Percentiles rank a stretch among this genome's conserved stretches.
Evolutionary conservation across 2,113 vertebrate species (phyloP).

Genomic region (Serinus canaria): DNA sequence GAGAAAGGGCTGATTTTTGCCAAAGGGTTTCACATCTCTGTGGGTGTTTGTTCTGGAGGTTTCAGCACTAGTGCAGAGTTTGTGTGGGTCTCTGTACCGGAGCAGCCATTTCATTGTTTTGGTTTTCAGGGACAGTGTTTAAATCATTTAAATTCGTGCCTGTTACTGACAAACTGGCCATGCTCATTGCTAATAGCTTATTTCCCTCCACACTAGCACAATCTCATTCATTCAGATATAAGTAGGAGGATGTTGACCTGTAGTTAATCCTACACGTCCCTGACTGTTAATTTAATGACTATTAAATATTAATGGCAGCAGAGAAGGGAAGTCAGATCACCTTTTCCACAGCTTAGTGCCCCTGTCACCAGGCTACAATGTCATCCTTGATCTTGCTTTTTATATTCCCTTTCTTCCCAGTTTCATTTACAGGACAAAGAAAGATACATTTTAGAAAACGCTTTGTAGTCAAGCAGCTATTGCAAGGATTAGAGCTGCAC

Average conservation of each 20-base stretch:
- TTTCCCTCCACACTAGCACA: neutral
- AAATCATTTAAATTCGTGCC: neutral
- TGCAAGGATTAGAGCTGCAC: neutral
- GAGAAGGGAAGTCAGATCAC: constrained; percentile 42
- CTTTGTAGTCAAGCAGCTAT: neutral
- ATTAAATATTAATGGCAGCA: constrained; percentile 59
- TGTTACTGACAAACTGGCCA: neutral
- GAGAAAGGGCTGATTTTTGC: neutral
- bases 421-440: constrained; percentile 13
- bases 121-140: neutral
- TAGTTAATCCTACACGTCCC: constrained; percentile 47
- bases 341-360: constrained; percentile 48
- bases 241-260: constrained; percentile 44
- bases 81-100: neutral
- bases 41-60: neutral
- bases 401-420: constrained; percentile 5
- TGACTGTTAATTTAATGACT: constrained; percentile 54
- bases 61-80: neutral
- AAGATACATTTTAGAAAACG: neutral
- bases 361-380: constrained; percentile 35
- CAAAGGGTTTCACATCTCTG: neutral
- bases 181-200: constrained; percentile 20
- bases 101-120: neutral
- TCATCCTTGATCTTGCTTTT: constrained; percentile 44
- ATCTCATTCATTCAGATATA: constrained; percentile 21